Evolutionary conservation across 2,888 invertebrate species (phyloP).

Genomic region (Encarsia formosa): DNA sequence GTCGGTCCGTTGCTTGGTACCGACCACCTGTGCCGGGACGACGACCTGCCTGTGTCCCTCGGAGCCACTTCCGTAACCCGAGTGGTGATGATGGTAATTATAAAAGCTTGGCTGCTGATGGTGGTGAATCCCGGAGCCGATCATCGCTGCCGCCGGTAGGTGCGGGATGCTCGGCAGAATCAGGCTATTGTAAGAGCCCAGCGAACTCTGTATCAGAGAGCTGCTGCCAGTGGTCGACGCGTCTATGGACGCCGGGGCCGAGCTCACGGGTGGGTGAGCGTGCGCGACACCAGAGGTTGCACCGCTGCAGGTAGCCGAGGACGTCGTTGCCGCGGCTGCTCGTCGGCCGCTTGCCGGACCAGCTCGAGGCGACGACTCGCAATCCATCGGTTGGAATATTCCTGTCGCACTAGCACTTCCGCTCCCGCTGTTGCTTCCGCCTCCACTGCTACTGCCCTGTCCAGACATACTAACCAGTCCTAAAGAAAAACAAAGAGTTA

Average conservation of each 20-base stretch:
- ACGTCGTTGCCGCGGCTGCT: conserved; percentile 38
- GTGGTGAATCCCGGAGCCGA: conserved; percentile 17
- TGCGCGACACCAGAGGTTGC: conserved; percentile 30
- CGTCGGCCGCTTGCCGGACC: conserved; percentile 42
- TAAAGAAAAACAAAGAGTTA: conserved; percentile 24
- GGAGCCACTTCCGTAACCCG: not conserved
- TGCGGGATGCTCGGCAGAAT: conserved; percentile 51
- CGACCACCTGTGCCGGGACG: conserved; percentile 25
- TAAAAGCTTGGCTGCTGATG: conserved; percentile 47
- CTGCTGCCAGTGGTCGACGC: conserved; percentile 14
- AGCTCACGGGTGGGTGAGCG: not conserved
- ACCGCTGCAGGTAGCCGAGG: conserved; percentile 30
- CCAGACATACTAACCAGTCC: conserved; percentile 51
- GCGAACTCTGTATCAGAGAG: conserved; percentile 52
- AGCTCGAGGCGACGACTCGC: conserved; percentile 64
- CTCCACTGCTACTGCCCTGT: conserved; percentile 47
- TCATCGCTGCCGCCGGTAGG: conserved; percentile 37
- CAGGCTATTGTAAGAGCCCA: conserved; percentile 51
- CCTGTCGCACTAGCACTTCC: conserved; percentile 35
- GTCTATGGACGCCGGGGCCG: conserved; percentile 21
- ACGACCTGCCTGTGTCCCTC: conserved; percentile 26
- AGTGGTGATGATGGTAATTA: conserved; percentile 36
- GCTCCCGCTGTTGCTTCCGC: conserved; percentile 36
- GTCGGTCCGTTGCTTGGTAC: conserved; percentile 45
- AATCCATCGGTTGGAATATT: conserved; percentile 68